phyloP scores from a whole-genome alignment of 2,888 invertebrate species.

The Proisotoma minuta region DNA sequence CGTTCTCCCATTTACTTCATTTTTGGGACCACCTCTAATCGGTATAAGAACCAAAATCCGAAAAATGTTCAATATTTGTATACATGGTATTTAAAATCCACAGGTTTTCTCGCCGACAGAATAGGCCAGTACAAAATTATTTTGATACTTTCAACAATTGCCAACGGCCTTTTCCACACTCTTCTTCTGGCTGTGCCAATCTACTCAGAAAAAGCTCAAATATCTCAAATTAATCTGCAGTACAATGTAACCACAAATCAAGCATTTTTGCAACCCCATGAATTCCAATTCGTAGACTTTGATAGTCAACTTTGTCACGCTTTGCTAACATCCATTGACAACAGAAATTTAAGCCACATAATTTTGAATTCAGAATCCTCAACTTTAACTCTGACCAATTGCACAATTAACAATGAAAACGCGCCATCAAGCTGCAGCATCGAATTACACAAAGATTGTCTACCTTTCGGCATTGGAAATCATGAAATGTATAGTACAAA shows the following conservation, averaged over 20 bases:
- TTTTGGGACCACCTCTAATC: constrained; percentile 77
- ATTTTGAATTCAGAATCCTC: neutral
- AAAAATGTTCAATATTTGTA: neutral
- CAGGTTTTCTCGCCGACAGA: constrained; percentile 78
- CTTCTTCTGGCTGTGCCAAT: constrained; percentile 70
- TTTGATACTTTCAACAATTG: constrained; percentile 68
- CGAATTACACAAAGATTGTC: neutral
- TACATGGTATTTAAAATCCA: constrained; percentile 7
- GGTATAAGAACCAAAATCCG: constrained; percentile 50
- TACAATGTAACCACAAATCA: neutral
- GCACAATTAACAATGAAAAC: neutral
- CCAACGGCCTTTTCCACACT: constrained; percentile 75
- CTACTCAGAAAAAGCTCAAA: constrained; percentile 69
- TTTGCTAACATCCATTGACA: too few relatives aligned
- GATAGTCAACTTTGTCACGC: neutral
- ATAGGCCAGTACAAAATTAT: constrained; percentile 80
- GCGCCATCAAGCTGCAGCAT: neutral
- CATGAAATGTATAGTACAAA: constrained; percentile 15
- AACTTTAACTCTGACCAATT: neutral
- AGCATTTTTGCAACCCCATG: neutral
- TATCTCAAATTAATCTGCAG: constrained; percentile 64
- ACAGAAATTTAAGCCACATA: neutral
- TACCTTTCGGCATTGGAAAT: neutral
- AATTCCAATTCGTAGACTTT: too few relatives aligned
- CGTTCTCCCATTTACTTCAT: constrained; percentile 78